Evolutionary conservation across 2,797 vertebrate genomes (phyloP), one percentile per base, ranked within the genome.

Genomic region (Sternarchorhynchus goeldii): DNA sequence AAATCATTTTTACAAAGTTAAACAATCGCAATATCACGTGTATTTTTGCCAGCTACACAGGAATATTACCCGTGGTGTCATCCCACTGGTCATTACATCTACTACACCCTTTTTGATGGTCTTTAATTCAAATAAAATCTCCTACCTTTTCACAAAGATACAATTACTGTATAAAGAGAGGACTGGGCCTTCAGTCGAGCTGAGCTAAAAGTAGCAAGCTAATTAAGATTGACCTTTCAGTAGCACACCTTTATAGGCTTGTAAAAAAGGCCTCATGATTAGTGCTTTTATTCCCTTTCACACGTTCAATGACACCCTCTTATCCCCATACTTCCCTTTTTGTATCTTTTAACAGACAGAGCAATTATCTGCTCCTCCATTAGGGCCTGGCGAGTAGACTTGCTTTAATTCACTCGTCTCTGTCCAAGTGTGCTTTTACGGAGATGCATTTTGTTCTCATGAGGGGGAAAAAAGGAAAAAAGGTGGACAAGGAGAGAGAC

Each of bases 321-420:
- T 82, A 80, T 77, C 62, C 77, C 58, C 80, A 70, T 57, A 66
- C 77, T 76, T 83, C 77, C 77, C 79, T 64, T 78, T 76, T 59
- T 78, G 75, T 76, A 72, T 82, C 78, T 75, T 76, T 82, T 81
- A 83, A 84, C 81, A 79, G 84, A 81, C 62, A 65, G 77, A 70
- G 80, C 84, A 83, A 87, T 86, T 84, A 86, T 83, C 71, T 34
- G 66, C 69, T 53, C 57, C 77, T 85, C 83, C 81, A 86, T 86
- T 85, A 85, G 81, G 66, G 70, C 62, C 71, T 53, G 50, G 45
- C 68, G 71, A 84, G 79, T 66, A 63, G 79, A 73, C 77, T 76
- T 39, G 62, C 29, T 74, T 85, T 78, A 73, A 81, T 83, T 81
- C 68, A 80, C 85, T 90, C 90, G 88, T 86, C 89, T 87, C 89